Conservation (phyloP, 2,888 invertebrate genomes). For the Pomacea canaliculata region DNA sequence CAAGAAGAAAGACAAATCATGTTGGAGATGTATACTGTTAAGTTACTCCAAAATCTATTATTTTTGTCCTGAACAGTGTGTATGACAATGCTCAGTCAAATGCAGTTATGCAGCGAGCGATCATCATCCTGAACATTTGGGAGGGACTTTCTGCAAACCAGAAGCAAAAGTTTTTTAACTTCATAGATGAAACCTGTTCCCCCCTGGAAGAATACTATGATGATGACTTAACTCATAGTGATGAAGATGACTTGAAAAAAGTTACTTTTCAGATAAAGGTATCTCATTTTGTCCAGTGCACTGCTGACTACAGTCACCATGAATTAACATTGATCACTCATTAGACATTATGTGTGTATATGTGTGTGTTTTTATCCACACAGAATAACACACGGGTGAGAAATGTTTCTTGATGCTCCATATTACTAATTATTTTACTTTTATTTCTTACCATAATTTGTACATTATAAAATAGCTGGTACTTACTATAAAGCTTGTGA, state of each 20-base stretch:
- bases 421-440: no score
- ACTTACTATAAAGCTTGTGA: no score
- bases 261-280: conserved; percentile 68
- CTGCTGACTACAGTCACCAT: background rate
- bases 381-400: no score
- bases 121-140: conserved; percentile 62
- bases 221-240: conserved; percentile 61
- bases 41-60: no score
- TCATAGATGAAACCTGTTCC: conserved; percentile 50
- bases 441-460: no score
- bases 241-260: conserved; percentile 64
- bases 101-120: conserved; percentile 68
- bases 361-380: background rate
- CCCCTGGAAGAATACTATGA: conserved; percentile 63
- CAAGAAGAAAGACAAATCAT: no score
- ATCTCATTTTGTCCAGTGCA: background rate
- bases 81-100: conserved; percentile 69
- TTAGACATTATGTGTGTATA: no score
- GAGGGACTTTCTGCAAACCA: conserved; percentile 54
- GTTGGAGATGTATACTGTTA: no score
- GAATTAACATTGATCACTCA: no score
- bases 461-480: no score
- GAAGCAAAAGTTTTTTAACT: conserved; percentile 49
- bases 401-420: no score
- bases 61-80: conserved; percentile 50